A percentile compares a stretch with the other conserved stretches of the same genome.
phyloP scores from a whole-genome alignment of 2,888 invertebrate species.

The Noctua janthe region DNA sequence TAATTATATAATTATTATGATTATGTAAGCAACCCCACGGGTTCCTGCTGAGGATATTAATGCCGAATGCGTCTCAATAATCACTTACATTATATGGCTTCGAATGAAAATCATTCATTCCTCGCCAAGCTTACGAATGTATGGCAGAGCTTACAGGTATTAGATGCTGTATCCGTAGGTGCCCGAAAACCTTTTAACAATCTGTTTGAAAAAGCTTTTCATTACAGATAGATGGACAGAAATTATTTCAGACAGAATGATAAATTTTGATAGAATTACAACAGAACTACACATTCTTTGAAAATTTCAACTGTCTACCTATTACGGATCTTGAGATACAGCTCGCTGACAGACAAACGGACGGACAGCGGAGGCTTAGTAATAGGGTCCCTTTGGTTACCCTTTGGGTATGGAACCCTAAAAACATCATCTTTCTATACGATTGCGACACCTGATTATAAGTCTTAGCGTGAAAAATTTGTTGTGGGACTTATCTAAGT shows the following conservation, averaged over 20 bases:
- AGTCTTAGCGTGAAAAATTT: neutral
- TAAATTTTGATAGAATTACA: neutral
- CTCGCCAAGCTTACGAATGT: neutral
- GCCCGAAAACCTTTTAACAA: neutral
- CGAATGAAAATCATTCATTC: neutral
- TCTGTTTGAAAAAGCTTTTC: neutral
- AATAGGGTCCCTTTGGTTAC: too few relatives aligned
- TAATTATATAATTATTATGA: neutral
- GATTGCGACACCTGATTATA: neutral
- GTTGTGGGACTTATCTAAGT: neutral
- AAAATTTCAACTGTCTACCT: too few relatives aligned
- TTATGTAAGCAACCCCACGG: slow-evolving; percentile 1
- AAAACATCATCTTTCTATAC: neutral
- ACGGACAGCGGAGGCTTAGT: too few relatives aligned
- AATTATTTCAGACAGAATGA: neutral
- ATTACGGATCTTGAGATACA: too few relatives aligned
- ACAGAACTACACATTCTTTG: neutral
- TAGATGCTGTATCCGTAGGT: neutral
- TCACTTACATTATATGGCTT: neutral
- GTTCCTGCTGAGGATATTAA: neutral
- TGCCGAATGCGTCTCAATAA: neutral
- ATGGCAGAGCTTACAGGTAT: neutral
- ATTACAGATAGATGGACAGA: neutral
- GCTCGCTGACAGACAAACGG: too few relatives aligned
- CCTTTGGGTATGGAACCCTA: too few relatives aligned